These are phyloP conservation scores for Drosophila repletoides DNA, from an alignment of 1,140 invertebrate genomes.

Conservation along the genomic window DNA sequence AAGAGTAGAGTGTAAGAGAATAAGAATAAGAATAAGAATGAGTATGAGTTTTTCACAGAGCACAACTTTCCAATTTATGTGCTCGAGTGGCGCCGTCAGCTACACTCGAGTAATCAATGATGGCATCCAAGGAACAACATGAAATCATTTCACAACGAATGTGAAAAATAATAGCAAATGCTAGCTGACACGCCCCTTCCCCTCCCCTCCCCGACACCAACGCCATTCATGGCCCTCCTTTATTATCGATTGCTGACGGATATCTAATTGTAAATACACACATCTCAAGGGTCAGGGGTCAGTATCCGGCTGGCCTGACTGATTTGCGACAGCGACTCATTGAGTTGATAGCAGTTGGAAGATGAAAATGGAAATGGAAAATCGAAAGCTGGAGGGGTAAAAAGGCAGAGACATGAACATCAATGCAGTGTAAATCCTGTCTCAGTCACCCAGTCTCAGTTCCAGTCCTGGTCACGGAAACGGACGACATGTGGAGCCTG, in stretches of 20 bases:
- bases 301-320: constrained; percentile 39
- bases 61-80: constrained; percentile 74
- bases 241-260: constrained; percentile 67
- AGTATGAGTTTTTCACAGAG: constrained; percentile 54
- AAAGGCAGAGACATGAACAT: constrained; percentile 33
- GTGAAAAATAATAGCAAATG: constrained; percentile 67
- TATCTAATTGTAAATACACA: constrained; percentile 76
- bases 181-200: constrained; percentile 20
- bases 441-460: not conserved
- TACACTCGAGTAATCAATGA: constrained; percentile 74
- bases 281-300: constrained; percentile 16
- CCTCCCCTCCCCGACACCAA: constrained; percentile 33
- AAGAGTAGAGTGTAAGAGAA: constrained; percentile 7
- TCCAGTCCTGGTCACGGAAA: constrained; percentile 50
- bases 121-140: constrained; percentile 26
- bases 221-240: too few species aligned
- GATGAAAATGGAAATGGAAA: constrained; percentile 4
- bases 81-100: constrained; percentile 74
- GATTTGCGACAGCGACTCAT: constrained; percentile 53
- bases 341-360: constrained; percentile 29
- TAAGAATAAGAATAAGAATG: constrained; percentile 37
- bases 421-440: constrained; percentile 30
- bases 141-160: constrained; percentile 52
- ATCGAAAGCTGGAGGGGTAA: constrained; percentile 15
- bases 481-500: constrained; percentile 66